Evolutionary conservation across 92 coral and sea anemone species (phyloP), one percentile per base, ranked within the genome.

Genomic region (Heteractis magnifica): DNA sequence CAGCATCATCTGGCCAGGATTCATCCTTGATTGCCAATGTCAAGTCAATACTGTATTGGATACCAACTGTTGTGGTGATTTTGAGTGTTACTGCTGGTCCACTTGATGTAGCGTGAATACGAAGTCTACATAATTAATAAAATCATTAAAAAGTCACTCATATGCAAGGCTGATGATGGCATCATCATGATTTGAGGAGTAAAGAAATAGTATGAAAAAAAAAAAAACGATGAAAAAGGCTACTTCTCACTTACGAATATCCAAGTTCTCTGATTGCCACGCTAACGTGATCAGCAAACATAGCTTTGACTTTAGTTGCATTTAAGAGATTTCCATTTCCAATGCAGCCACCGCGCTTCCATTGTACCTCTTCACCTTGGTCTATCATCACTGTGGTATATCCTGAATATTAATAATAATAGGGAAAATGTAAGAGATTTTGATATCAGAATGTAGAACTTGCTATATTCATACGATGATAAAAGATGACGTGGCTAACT

Each of bases 11-110:
- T 56, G 97, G 97, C 97, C 95, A 93, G 16, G 88, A 20, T 2
- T 3, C 23, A 14, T 62, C 79, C 82, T 83, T 89, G 49, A 91
- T 78, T 10, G 97, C 97, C 5, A 93, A 82, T 5, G 95, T 85
- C 83, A 93, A 56, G 82, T 93, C 97, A 49, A 87, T 75, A 13
- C 73, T 62, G 52, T n/a, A n/a, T n/a, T n/a, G n/a, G n/a, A n/a
- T n/a, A n/a, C n/a, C n/a, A n/a, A n/a, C n/a, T n/a, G n/a, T n/a
- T n/a, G n/a, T n/a, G n/a, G n/a, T n/a, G n/a, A n/a, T n/a, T n/a
- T n/a, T 81, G 50, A 93, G 80, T 49, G 91, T 93, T 0, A 93
- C 90, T 70, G 97, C 92, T 51, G 97, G 92, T 20, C 97, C 94
- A 20, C 68, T 56, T 18, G 89, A 79, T 41, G 4, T 41, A 0